Evolutionary conservation across 53 echinoderm and acorn worm species (phyloP).

Genomic region (Echinometra lucunter): DNA sequence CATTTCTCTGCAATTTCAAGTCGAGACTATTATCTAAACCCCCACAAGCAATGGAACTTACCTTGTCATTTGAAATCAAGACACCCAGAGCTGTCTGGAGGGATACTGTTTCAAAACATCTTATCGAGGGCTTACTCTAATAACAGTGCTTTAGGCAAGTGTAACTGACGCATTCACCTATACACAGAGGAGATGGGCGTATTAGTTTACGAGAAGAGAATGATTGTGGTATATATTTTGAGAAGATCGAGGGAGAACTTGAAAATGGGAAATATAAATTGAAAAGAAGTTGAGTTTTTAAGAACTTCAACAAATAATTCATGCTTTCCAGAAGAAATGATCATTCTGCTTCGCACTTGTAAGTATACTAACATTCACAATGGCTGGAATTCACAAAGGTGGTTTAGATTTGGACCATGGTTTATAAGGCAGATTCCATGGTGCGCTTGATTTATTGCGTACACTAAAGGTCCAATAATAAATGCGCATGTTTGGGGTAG

Average conservation of each 20-base stretch:
- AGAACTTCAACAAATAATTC: not conserved
- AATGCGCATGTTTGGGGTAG: too few relatives aligned
- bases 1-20: not conserved
- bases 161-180: not conserved
- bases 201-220: not conserved
- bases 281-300: not conserved
- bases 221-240: not conserved
- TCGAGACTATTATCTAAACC: not conserved
- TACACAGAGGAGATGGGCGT: not conserved
- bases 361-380: not conserved
- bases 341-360: not conserved
- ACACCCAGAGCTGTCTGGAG: not conserved
- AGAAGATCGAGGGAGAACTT: too few relatives aligned
- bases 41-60: not conserved
- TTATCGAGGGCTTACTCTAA: not conserved
- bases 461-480: too few relatives aligned
- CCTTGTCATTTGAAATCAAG: conserved; percentile 25
- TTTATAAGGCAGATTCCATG: too few relatives aligned
- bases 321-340: not conserved
- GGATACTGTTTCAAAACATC: conserved; percentile 35
- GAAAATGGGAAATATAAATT: not conserved
- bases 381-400: not conserved
- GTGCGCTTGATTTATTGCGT: too few relatives aligned
- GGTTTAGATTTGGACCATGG: too few relatives aligned
- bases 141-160: not conserved